Base-by-base conservation (phyloP, 2,888 invertebrate genomes). In the Mylabris sibirica region DNA sequence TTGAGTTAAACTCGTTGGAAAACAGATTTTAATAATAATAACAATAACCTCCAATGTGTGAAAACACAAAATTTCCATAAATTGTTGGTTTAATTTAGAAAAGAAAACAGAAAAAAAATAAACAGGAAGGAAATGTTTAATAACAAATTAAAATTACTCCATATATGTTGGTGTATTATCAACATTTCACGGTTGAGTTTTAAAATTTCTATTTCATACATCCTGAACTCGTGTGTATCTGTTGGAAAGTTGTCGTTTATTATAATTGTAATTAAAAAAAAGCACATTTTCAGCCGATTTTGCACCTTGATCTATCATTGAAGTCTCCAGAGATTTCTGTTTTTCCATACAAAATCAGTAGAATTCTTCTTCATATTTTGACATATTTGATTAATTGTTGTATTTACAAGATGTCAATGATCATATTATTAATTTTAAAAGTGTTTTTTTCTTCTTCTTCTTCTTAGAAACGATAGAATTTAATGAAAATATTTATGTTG, bases 81-180 rank as follows among this genome's bases (percentile, higher is more conserved):
- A 17, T 17, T 17, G n/a, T 44, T 8, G n/a, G n/a, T 49, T 11
- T 0, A 20, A 49, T 17, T 53, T 20, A n/a, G 17, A 44, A 44
- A 44, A 44, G n/a, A n/a, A 20, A 49, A 49, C 17, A 49, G 3
- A 20, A 11, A 49, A 53, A 49, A 4, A 12, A 14, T 6, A 26
- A 57, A 57, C 26, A 22, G 57, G 57, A 26, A 57, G 57, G 57
- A 57, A 24, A 24, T 57, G 9, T 57, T 57, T 57, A 22, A 57
- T 24, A 49, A 49, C 17, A 49, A 20, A 44, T 49, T 49, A 3
- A 57, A 24, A 57, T 24, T 53, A 5, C 9, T 57, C 14, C 12
- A 17, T 49, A 3, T 49, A 53, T 57, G 6, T n/a, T n/a, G 8
- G 30, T 30, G n/a, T 26, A 57, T 57, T 22, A 57, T 26, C 24